Base-by-base conservation (phyloP, 2,888 invertebrate genomes). In the Therioaphis trifolii region DNA sequence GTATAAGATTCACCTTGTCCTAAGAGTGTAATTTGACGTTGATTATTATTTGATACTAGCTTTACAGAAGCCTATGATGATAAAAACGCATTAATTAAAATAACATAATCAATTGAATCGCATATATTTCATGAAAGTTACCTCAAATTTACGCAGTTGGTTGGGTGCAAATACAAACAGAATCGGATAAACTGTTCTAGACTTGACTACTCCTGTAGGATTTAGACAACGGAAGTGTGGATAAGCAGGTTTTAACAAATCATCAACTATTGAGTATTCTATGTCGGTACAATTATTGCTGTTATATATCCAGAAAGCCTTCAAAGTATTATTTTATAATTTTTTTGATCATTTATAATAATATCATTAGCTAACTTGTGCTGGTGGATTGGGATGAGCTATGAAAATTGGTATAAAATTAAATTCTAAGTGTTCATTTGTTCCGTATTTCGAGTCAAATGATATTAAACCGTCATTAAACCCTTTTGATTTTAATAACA, bases 231-330 rank as follows among this genome's bases (percentile, higher is more conserved):
- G 40, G 18, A 82, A 82, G 49, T 82, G 49, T 27, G 82, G 82
- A 52, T 63, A n/a, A n/a, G 82, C 82, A 5, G 72, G 52, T 18
- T 63, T 49, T 52, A n/a, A 49, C 40, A 63, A 52, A 35, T 74
- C 63, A 9, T 82, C 82, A 40, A 74, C 66, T 61, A 82, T 82
- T n/a, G 74, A 63, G 49, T 82, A 82, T 18, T 61, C 18, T n/a
- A 79, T 18, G 14, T 27, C 35, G 4, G 7, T 27, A 15, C 14
- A 27, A 27, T 49, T 14, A 43, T 55, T 79, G 35, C 40, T 40
- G 52, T 82, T 82, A 40, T 82, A 82, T 7, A 82, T 7, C 82
- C 82, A 82, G 40, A 82, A 82, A 7, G 82, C 82, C 82, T 82
- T 24, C 52, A 14, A 63, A 72, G 35, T 58, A 58, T 14, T 4